Base-by-base conservation (phyloP, 2,113 vertebrate species). In the Pandion haliaetus region DNA sequence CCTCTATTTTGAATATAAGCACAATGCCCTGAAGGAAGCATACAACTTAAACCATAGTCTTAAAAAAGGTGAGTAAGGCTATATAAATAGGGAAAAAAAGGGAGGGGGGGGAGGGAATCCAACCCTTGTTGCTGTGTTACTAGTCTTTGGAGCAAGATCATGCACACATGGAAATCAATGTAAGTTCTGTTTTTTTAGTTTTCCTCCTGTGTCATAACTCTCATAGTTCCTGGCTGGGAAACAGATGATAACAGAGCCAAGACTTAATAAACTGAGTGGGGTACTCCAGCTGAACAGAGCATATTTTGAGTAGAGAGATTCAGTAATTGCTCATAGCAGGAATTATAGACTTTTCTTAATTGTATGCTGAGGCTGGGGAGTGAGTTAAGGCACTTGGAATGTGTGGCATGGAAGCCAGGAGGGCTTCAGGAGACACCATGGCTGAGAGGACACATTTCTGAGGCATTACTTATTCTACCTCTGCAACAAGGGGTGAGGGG, bases 91-190 rank as follows among this genome's bases (percentile, higher is more conserved):
- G 15, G 6, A 34, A 32, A 65, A 44, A 77, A 59, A 95, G 32
- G n/a, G n/a, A 12, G 5, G 8, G 4, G 42, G 28, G 2, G 5
- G 9, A 3, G 26, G 17, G 1, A 21, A 7, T 47, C 29, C 50
- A 92, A 26, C 42, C 29, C 80, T 83, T 83, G 95, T 96, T 94
- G 97, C 95, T 95, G 93, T 71, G 92, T 90, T 94, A 96, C 95
- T 95, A 55, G 59, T 90, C 71, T 81, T 96, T 96, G 85, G 90
- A 95, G 67, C 42, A 90, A 93, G 88, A 93, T 93, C 90, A 55
- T 45, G 82, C 59, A 92, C 90, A 96, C 95, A 94, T 88, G 95
- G 86, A 94, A 90, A 96, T 95, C 86, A 97, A 88, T 90, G 95
- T 94, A 92, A 94, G 50, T 88, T 96, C 88, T 95, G 86, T 29